phyloP scores from a whole-genome alignment of 2,888 invertebrate genomes.

The Machimus rusticus region DNA sequence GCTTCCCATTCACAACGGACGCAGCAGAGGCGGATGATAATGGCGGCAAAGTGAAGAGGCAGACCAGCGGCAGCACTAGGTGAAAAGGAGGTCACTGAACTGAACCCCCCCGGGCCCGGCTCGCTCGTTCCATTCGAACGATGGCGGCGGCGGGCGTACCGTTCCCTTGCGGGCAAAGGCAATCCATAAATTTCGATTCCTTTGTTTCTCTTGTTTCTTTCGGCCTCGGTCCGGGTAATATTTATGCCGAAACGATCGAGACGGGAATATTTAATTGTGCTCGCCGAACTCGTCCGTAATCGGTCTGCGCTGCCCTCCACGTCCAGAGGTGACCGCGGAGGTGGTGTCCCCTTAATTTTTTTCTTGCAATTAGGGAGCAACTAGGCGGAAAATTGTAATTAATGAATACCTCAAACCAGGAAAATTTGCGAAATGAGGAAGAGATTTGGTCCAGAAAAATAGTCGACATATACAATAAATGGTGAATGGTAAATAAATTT shows the following conservation, averaged over 20 bases:
- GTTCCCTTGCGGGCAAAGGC: neutral
- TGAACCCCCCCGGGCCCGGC: neutral
- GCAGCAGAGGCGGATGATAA: neutral
- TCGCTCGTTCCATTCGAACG: neutral
- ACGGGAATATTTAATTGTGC: conserved; percentile 10
- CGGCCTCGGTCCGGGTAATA: neutral
- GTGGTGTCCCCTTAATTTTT: neutral
- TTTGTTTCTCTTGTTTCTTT: conserved; percentile 6
- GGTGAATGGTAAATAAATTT: neutral
- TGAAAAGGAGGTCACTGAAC: conserved; percentile 36
- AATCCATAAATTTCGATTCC: conserved; percentile 26
- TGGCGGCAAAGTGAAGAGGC: neutral
- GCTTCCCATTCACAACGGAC: conserved; percentile 1
- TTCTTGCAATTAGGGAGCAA: conserved; percentile 10
- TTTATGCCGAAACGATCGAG: conserved; percentile 13
- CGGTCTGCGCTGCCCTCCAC: neutral
- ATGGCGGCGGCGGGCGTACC: neutral
- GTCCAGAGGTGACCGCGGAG: neutral
- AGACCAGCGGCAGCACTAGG: neutral
- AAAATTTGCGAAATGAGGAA: neutral
- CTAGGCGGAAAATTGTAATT: conserved; percentile 18
- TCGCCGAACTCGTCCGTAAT: neutral
- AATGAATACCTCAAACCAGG: neutral
- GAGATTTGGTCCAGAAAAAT: neutral
- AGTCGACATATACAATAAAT: neutral